Percentiles rank a stretch among this genome's conserved stretches.
Evolutionary conservation across 2,113 vertebrate species (phyloP).

Genomic region (Brienomyrus longianalis): DNA sequence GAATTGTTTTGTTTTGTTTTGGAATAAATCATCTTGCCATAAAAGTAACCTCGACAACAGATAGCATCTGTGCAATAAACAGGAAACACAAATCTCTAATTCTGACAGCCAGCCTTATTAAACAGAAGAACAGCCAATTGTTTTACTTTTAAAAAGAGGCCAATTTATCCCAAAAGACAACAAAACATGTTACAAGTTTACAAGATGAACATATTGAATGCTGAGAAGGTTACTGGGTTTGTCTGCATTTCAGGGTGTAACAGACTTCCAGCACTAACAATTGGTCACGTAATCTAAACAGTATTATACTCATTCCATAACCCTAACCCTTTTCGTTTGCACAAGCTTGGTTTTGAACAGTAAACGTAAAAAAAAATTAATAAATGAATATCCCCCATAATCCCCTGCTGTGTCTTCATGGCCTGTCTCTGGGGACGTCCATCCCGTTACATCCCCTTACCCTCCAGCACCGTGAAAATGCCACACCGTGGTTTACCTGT

Average conservation of each 20-base stretch:
- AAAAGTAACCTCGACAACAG: neutral
- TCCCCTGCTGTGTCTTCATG: neutral
- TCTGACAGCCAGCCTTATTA: constrained; percentile 1
- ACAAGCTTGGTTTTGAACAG: neutral
- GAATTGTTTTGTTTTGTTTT: neutral
- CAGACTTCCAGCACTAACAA: neutral
- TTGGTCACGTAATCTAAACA: neutral
- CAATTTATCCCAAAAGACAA: neutral
- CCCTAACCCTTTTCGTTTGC: neutral
- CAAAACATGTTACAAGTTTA: constrained; percentile 2
- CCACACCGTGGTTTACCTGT: neutral
- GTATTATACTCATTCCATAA: neutral
- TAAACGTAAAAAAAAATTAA: neutral
- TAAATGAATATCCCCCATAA: neutral
- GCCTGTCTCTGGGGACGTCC: neutral
- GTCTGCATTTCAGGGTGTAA: neutral
- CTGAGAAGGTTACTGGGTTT: neutral
- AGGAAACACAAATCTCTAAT: neutral
- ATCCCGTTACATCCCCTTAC: neutral
- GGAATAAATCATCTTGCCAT: neutral
- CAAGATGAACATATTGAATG: neutral
- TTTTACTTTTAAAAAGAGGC: neutral
- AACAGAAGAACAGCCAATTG: neutral
- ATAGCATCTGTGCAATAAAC: neutral
- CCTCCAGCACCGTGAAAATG: neutral